phyloP scores from a whole-genome alignment of 2,888 invertebrate species.

The Anthoptus insignis region DNA sequence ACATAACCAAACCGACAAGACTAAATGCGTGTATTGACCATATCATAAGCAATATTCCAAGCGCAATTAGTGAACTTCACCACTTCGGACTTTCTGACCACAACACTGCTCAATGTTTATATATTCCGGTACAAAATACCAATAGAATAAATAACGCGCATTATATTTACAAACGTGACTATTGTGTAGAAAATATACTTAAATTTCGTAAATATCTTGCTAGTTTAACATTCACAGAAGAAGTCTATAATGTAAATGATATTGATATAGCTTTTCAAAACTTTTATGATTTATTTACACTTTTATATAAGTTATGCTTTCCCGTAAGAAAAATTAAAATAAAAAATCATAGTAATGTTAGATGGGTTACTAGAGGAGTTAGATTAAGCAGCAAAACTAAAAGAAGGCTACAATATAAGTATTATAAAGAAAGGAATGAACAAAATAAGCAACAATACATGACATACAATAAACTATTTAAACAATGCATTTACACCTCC shows the following conservation, averaged over 20 bases:
- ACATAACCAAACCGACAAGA: neutral
- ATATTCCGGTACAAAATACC: no score
- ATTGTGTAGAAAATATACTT: no score
- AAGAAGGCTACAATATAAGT: neutral
- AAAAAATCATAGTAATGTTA: neutral
- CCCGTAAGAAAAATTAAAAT: neutral
- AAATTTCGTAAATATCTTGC: neutral
- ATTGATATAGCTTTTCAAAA: neutral
- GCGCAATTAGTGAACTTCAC: neutral
- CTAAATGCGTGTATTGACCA: slow-evolving; percentile 1
- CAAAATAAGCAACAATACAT: neutral
- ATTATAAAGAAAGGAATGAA: neutral
- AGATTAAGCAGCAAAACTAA: neutral
- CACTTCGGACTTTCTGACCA: neutral
- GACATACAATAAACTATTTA: neutral
- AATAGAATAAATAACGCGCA: no score
- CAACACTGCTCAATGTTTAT: no score
- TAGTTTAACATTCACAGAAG: neutral
- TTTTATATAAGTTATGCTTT: neutral
- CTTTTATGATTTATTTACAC: neutral
- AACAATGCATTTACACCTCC: neutral
- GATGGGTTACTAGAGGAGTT: neutral
- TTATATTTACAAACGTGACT: no score
- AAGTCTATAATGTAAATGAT: slow-evolving; percentile 1
- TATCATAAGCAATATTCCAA: neutral